Evolutionary conservation across 2,797 vertebrate genomes (phyloP).

Genomic region (Tauraco hartlaubi): DNA sequence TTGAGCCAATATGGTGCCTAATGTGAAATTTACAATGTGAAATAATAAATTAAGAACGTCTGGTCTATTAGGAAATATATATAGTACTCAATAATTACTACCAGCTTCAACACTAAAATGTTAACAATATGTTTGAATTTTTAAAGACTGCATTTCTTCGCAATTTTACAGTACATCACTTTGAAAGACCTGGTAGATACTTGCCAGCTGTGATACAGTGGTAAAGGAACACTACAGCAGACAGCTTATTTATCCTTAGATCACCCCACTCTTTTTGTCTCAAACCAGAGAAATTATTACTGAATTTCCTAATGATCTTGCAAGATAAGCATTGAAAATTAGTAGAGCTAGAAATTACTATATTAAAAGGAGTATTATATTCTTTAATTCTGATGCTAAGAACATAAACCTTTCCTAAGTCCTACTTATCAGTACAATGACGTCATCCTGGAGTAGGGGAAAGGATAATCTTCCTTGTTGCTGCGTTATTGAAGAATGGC

Average conservation of each 20-base stretch:
- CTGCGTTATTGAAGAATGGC: slow-evolving; percentile 3
- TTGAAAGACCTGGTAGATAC: slow-evolving; percentile 12
- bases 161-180: slow-evolving; percentile 54
- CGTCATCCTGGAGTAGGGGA: slow-evolving; percentile 40
- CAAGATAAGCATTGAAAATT: slow-evolving; percentile 52
- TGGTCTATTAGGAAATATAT: slow-evolving; percentile 3
- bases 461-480: slow-evolving; percentile 53
- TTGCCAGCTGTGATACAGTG: slow-evolving; percentile 65
- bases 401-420: slow-evolving; percentile 67
- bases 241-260: slow-evolving; percentile 61
- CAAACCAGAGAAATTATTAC: slow-evolving; percentile 43
- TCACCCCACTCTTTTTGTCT: slow-evolving; percentile 35
- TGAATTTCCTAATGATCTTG: slow-evolving; percentile 51
- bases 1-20: background rate
- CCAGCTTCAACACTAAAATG: slow-evolving; percentile 43
- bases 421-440: slow-evolving; percentile 51
- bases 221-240: slow-evolving; percentile 28
- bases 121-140: slow-evolving; percentile 11
- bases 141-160: slow-evolving; percentile 32
- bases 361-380: slow-evolving; percentile 55
- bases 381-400: slow-evolving; percentile 64
- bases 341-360: slow-evolving; percentile 34
- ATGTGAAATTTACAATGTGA: slow-evolving; percentile 29
- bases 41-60: slow-evolving; percentile 23
- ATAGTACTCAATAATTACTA: slow-evolving; percentile 6